Conservation (phyloP, 2,888 invertebrate species). For the Altica lythri region DNA sequence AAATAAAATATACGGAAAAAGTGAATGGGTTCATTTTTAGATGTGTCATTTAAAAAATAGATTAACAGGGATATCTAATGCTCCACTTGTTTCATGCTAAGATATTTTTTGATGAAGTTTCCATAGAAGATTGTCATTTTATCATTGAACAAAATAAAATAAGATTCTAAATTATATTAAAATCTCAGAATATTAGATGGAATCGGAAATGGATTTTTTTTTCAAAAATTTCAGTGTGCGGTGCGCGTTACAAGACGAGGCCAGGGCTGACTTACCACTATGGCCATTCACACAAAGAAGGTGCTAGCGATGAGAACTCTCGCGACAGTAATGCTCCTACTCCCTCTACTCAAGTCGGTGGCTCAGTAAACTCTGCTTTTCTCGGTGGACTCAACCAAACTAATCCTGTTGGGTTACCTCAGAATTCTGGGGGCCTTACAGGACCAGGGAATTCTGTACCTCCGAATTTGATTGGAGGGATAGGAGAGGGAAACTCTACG, state of each 20-base stretch:
- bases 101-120: too few species aligned
- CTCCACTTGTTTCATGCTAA: too few species aligned
- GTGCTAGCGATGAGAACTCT: constrained; percentile 59
- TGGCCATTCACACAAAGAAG: constrained; percentile 83
- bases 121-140: too few species aligned
- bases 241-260: constrained; percentile 94
- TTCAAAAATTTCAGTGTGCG: constrained; percentile 75
- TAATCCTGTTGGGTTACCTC: constrained; percentile 41
- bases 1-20: too few species aligned
- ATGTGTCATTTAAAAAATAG: too few species aligned
- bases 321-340: constrained; percentile 56
- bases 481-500: constrained; percentile 46
- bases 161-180: too few species aligned
- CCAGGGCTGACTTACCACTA: constrained; percentile 96
- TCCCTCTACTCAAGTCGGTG: constrained; percentile 51
- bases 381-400: constrained; percentile 54
- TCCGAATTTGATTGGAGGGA: constrained; percentile 34
- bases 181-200: constrained; percentile 17
- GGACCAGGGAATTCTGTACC: constrained; percentile 30
- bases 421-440: constrained; percentile 40
- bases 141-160: too few species aligned
- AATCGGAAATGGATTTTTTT: constrained; percentile 38
- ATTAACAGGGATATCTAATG: too few species aligned
- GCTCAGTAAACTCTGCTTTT: constrained; percentile 56
- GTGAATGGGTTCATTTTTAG: too few species aligned